Conservation (phyloP, 2,113 vertebrate genomes). For the Marcusenius ussheri region DNA sequence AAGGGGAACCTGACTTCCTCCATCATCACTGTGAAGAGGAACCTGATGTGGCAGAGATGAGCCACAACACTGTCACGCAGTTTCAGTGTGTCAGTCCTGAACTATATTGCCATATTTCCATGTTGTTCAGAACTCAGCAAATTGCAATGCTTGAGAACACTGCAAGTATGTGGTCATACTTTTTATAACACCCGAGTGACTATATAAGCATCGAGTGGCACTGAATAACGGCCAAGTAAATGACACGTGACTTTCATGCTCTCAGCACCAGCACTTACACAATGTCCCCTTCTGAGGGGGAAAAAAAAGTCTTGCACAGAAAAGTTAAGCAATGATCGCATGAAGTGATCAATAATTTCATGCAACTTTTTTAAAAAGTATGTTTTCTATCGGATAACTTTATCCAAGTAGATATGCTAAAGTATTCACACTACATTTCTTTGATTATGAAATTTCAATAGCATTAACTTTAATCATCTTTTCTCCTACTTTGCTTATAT, state of each 20-base stretch:
- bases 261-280: not conserved
- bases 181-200: not conserved
- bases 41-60: not conserved
- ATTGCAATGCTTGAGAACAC: not conserved
- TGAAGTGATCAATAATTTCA: not conserved
- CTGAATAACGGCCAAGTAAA: not conserved
- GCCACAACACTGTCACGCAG: not conserved
- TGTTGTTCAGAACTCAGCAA: not conserved
- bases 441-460: not conserved
- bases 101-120: not conserved
- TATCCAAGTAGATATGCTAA: not conserved
- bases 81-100: not conserved
- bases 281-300: not conserved
- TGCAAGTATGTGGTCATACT: not conserved
- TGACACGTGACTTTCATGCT: not conserved
- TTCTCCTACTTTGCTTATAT: not conserved
- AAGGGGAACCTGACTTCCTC: conserved; percentile 31
- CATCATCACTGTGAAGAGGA: conserved; percentile 41
- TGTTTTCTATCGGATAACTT: not conserved
- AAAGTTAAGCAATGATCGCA: not conserved
- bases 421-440: conserved; percentile 10
- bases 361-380: not conserved
- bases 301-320: not conserved
- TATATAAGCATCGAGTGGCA: not conserved
- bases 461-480: not conserved